Evolutionary conservation across 2,888 invertebrate genomes (phyloP).

Genomic region (Tetheella fluctuosa): DNA sequence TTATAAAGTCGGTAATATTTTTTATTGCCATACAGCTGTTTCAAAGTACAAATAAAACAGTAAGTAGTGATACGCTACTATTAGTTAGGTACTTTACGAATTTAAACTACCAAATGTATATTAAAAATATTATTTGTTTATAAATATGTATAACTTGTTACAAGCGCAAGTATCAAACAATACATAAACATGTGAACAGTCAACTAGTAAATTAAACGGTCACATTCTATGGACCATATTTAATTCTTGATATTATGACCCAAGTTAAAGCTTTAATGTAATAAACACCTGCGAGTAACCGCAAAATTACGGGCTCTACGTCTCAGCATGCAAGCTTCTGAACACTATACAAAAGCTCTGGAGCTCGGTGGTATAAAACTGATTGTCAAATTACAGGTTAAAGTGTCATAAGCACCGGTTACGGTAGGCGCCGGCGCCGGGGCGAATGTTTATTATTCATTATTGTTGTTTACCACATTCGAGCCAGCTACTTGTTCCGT

Average conservation of each 20-base stretch:
- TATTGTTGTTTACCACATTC: constrained; percentile 56
- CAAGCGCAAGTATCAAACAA: not conserved
- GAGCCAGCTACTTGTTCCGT: constrained; percentile 17
- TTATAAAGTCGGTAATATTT: constrained; percentile 40
- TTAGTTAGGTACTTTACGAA: no score
- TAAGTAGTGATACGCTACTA: not conserved
- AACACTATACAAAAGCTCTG: constrained; percentile 58
- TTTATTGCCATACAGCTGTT: constrained; percentile 1
- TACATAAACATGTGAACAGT: not conserved
- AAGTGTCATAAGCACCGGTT: constrained; percentile 71
- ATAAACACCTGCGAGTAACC: constrained; percentile 75
- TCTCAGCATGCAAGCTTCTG: constrained; percentile 62
- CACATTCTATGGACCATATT: constrained; percentile 43
- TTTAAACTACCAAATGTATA: no score
- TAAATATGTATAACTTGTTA: not conserved
- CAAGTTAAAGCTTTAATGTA: constrained; percentile 53
- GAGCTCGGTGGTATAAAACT: constrained; percentile 54
- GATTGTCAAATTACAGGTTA: constrained; percentile 81
- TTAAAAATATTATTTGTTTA: not conserved
- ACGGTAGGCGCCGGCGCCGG: constrained; percentile 41
- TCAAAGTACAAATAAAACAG: not conserved
- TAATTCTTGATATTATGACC: constrained; percentile 47
- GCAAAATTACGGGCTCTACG: constrained; percentile 73
- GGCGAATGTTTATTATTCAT: constrained; percentile 53
- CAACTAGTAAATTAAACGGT: constrained; percentile 39